A percentile compares a stretch with the other conserved stretches of the same genome.
phyloP scores from a whole-genome alignment of 1,140 invertebrate genomes.

The Zaprionus africanus region DNA sequence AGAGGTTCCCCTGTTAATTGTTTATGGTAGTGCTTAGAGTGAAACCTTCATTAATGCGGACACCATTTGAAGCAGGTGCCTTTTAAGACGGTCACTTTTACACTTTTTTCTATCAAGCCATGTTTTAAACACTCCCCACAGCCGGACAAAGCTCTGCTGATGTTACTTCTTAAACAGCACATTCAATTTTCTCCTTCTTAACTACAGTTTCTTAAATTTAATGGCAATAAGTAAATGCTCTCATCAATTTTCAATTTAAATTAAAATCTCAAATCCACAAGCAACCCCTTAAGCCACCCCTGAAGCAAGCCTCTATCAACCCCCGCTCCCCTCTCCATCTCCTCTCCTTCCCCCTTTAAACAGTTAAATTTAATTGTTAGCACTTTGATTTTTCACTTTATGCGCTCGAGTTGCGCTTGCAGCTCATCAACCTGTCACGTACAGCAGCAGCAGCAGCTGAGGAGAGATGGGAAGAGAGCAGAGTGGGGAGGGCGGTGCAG shows the following conservation, averaged over 20 bases:
- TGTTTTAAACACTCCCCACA: too few species aligned
- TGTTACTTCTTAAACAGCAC: background rate
- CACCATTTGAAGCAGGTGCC: too few species aligned
- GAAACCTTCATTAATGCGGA: too few species aligned
- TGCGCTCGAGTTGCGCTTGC: background rate
- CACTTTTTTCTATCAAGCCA: too few species aligned
- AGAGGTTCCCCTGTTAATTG: too few species aligned
- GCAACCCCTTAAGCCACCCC: background rate
- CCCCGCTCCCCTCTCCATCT: background rate
- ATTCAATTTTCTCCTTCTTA: background rate
- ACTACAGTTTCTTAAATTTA: background rate
- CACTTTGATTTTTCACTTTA: constrained; percentile 47
- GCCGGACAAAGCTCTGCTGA: too few species aligned
- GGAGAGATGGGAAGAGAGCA: background rate
- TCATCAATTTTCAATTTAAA: constrained; percentile 6
- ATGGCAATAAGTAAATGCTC: background rate
- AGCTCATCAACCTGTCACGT: constrained; percentile 43
- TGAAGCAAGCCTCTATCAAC: background rate
- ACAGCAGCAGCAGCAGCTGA: constrained; percentile 5
- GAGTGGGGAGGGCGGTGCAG: too few species aligned
- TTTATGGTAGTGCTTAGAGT: too few species aligned
- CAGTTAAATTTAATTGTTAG: constrained; percentile 49
- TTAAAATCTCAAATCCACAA: background rate
- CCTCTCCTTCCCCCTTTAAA: background rate
- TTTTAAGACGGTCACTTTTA: too few species aligned